Percentiles rank a stretch among this genome's conserved stretches.
These are phyloP conservation scores for Artemia sinica DNA, from an alignment of 2,888 invertebrate genomes.

Conservation along the genomic window DNA sequence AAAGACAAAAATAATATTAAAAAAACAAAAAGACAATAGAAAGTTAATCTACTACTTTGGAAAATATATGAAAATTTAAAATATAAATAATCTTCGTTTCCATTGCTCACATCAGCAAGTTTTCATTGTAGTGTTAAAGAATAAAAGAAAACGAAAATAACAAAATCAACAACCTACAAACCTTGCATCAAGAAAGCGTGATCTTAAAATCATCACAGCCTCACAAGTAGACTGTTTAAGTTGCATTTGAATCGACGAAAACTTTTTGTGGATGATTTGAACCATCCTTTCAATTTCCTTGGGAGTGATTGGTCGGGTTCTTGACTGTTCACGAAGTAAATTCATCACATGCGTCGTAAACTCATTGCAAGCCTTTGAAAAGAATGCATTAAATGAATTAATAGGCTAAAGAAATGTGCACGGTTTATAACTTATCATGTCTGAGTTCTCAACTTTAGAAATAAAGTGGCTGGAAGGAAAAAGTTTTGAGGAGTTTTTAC, in stretches of 20 bases:
- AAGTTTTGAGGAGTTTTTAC: too few species aligned
- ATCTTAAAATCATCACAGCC: constrained; percentile 95
- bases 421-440: not conserved
- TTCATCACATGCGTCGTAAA: constrained; percentile 99
- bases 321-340: constrained; percentile 81
- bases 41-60: too few species aligned
- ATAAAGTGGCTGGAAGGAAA: too few species aligned
- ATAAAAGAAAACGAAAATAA: too few species aligned
- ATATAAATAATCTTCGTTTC: too few species aligned
- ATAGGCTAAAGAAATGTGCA: constrained; percentile 13
- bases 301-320: constrained; percentile 91
- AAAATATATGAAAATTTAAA: too few species aligned
- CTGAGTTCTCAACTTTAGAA: too few species aligned
- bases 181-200: constrained; percentile 54
- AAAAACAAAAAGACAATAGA: too few species aligned
- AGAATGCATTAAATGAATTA: constrained; percentile 20
- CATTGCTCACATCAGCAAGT: too few species aligned
- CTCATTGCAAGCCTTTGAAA: constrained; percentile 83
- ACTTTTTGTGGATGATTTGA: constrained; percentile 94
- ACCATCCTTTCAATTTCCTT: constrained; percentile 99
- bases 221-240: constrained; percentile 98
- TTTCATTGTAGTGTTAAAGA: too few species aligned
- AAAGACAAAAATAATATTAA: too few species aligned
- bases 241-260: constrained; percentile 94
- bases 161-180: constrained; percentile 27